Evolutionary conservation across 1,140 invertebrate genomes (phyloP), one percentile per base, ranked within the genome.

Genomic region (Aphidius gifuensis): DNA sequence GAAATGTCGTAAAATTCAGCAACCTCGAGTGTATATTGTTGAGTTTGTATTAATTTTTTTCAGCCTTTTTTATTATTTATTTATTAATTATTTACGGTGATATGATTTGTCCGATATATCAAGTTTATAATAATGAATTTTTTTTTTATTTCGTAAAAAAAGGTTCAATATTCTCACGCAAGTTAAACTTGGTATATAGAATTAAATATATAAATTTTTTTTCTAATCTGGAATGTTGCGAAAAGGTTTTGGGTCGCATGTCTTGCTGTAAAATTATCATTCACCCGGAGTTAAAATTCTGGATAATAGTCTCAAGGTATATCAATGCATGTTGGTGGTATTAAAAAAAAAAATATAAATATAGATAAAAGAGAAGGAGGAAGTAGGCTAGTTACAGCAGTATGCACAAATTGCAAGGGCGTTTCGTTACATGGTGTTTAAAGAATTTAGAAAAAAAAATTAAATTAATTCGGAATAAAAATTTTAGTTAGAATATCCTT

Each of bases 371-470:
- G 50, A 38, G 44, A 23, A 23, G 51, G 42, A 40, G 16, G 43
- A 38, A 38, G 44, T 47, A 23, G 51, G 42, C 45, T 56, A 45
- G 60, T 61, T 62, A 56, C 60, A 21, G 16, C 11, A 16, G 16
- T 49, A 6, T 56, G 23, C 23, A 32, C 54, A 5, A 23, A 38
- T 55, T 55, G 56, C 56, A 63, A 63, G 61, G 61, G 61, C 61
- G 61, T 63, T 63, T 58, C 48, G 23, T 47, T 9, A 60, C 6
- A 39, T n/a, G 47, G 11, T 44, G 49, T 40, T 23, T 42, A 32
- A 32, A 32, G 40, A 55, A 40, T 16, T 40, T 16, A 44, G 1
- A 11, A 53, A 39, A 53, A 39, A 53, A 39, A 53, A 42, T 11
- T n/a, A 43, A 42, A 11, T 11, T 11, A 5, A 21, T 21, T n/a